Evolutionary conservation across 2,888 invertebrate genomes (phyloP).

Genomic region (Coelinius sp.): DNA sequence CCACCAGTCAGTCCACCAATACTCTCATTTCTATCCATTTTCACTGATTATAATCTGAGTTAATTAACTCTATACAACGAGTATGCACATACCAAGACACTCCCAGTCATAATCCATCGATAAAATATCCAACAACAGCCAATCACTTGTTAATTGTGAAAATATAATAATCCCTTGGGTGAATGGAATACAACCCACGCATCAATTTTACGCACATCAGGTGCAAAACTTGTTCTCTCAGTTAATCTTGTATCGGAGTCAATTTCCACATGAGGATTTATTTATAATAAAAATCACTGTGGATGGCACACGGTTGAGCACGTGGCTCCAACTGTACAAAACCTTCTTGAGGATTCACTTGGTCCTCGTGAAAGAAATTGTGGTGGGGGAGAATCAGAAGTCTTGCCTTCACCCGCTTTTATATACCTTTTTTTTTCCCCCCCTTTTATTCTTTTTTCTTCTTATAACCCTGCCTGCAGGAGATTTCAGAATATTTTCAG

Average conservation of each 20-base stretch:
- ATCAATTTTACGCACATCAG: conserved; percentile 24
- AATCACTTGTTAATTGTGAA: background rate
- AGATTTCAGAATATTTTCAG: conserved; percentile 12
- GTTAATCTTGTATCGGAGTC: background rate
- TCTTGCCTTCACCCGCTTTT: conserved; percentile 48
- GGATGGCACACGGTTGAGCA: conserved; percentile 31
- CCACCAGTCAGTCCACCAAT: conserved; percentile 51
- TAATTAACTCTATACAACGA: background rate
- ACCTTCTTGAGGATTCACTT: conserved; percentile 28
- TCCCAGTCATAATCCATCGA: conserved; percentile 5
- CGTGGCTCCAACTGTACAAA: conserved; percentile 41
- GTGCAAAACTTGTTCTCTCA: conserved; percentile 18
- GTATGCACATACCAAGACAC: background rate
- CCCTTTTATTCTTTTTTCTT: background rate
- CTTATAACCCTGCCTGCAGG: background rate
- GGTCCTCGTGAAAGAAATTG: background rate
- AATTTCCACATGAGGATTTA: conserved; percentile 1
- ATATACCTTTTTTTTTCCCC: conserved; percentile 4
- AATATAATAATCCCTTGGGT: background rate
- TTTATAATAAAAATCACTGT: background rate
- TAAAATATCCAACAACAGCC: background rate
- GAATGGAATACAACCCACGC: background rate
- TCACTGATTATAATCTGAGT: conserved; percentile 20
- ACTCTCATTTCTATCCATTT: conserved; percentile 61
- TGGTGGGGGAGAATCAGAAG: conserved; percentile 11